Conservation (phyloP, 2,888 invertebrate genomes). For the Lamellibrachia satsuma region DNA sequence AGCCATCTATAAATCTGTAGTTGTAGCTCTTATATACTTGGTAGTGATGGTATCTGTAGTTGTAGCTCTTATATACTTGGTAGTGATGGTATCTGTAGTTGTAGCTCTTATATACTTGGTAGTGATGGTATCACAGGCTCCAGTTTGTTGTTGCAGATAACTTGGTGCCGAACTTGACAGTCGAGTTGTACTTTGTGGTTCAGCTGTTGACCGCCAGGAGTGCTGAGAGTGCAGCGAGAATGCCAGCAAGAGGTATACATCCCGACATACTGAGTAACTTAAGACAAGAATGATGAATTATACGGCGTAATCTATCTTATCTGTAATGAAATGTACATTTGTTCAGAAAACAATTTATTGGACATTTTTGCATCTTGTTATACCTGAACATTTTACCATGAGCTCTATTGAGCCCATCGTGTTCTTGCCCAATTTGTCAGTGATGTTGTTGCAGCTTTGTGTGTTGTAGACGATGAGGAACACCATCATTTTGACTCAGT, state of each 20-base stretch:
- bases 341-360: too few relatives aligned
- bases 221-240: constrained; percentile 25
- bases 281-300: neutral
- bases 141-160: constrained; percentile 44
- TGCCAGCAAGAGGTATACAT: neutral
- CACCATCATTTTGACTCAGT: constrained; percentile 53
- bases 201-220: constrained; percentile 70
- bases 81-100: neutral
- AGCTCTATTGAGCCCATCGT: neutral
- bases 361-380: too few relatives aligned
- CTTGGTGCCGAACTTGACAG: constrained; percentile 74
- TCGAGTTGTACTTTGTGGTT: constrained; percentile 77
- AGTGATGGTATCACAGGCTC: neutral
- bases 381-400: too few relatives aligned
- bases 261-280: neutral
- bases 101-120: neutral
- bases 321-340: too few relatives aligned
- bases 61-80: neutral
- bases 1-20: neutral
- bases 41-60: neutral
- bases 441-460: neutral
- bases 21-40: neutral
- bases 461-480: constrained; percentile 50
- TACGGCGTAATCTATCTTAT: neutral
- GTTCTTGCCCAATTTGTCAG: neutral